These are phyloP conservation scores for Meta bourneti DNA, from an alignment of 2,888 invertebrate species.

Conservation along the genomic window DNA sequence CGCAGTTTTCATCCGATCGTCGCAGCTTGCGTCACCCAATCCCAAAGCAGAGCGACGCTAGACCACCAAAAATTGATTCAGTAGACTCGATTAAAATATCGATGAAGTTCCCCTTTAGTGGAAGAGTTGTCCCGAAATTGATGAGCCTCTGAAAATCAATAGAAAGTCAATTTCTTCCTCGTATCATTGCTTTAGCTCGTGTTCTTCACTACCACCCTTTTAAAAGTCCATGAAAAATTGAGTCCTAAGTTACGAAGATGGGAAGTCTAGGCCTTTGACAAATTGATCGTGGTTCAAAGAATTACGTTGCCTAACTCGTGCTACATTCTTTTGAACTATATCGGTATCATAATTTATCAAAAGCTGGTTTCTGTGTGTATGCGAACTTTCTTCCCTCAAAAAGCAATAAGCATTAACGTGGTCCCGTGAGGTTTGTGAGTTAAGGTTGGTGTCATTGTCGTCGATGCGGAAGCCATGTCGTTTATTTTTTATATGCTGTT, in stretches of 20 bases:
- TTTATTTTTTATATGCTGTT: neutral
- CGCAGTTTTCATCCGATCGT: no score
- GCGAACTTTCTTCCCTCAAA: slow-evolving; percentile 1
- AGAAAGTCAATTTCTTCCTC: slow-evolving; percentile 46
- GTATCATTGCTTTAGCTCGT: slow-evolving; percentile 46
- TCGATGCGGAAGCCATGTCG: slow-evolving; percentile 13
- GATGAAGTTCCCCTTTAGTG: slow-evolving; percentile 44
- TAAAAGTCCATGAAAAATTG: slow-evolving; percentile 69
- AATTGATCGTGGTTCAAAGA: slow-evolving; percentile 64
- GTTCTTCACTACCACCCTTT: slow-evolving; percentile 48
- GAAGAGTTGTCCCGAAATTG: slow-evolving; percentile 59
- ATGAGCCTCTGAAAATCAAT: slow-evolving; percentile 58
- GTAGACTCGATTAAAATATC: slow-evolving; percentile 59
- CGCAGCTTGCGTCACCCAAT: no score
- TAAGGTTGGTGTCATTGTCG: neutral
- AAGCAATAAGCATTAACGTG: slow-evolving; percentile 5
- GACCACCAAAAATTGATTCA: slow-evolving; percentile 33
- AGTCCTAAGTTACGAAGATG: slow-evolving; percentile 68
- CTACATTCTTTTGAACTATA: slow-evolving; percentile 49
- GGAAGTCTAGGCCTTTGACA: slow-evolving; percentile 55
- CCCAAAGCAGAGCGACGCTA: no score
- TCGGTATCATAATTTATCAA: slow-evolving; percentile 52
- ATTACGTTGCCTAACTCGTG: slow-evolving; percentile 9
- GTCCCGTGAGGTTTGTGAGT: neutral
- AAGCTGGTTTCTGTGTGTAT: slow-evolving; percentile 22